Evolutionary conservation across 2,797 vertebrate genomes (phyloP).

Genomic region (Gymnocypris eckloni): DNA sequence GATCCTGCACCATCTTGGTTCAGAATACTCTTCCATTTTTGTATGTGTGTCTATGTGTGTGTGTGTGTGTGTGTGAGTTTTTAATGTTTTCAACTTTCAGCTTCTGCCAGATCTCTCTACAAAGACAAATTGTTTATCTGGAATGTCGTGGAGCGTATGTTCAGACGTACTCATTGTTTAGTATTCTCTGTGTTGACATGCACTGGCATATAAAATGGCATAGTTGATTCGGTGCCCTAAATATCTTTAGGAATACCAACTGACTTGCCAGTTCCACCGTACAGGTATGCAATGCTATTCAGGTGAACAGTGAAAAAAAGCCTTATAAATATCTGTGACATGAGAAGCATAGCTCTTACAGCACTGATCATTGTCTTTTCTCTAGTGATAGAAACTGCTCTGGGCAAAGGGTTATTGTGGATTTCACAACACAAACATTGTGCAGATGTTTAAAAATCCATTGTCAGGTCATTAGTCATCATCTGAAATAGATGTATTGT

Average conservation of each 20-base stretch:
- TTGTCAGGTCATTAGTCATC: constrained; percentile 2
- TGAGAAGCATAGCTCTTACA: neutral
- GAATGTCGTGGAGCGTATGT: constrained; percentile 76
- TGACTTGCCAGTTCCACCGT: constrained; percentile 48
- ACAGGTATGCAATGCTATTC: constrained; percentile 44
- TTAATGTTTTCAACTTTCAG: constrained; percentile 74
- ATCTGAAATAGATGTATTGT: constrained; percentile 23
- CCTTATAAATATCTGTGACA: neutral
- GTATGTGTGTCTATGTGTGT: constrained; percentile 58
- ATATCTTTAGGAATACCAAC: constrained; percentile 61
- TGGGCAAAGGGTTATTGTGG: neutral
- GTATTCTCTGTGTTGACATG: constrained; percentile 69
- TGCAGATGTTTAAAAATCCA: neutral
- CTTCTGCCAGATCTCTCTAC: constrained; percentile 74
- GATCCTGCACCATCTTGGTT: constrained; percentile 70
- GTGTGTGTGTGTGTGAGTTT: constrained; percentile 63
- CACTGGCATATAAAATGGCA: constrained; percentile 69
- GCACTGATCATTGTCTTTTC: neutral
- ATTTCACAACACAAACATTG: constrained; percentile 5
- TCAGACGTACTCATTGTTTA: constrained; percentile 66
- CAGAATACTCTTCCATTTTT: constrained; percentile 74
- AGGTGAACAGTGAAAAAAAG: constrained; percentile 26
- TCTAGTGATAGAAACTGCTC: constrained; percentile 2
- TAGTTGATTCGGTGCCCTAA: constrained; percentile 69
- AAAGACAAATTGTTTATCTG: constrained; percentile 80